Percentiles rank a stretch among this genome's conserved stretches.
Evolutionary conservation across 2,113 vertebrate genomes (phyloP).

Genomic region (Xenopus borealis): DNA sequence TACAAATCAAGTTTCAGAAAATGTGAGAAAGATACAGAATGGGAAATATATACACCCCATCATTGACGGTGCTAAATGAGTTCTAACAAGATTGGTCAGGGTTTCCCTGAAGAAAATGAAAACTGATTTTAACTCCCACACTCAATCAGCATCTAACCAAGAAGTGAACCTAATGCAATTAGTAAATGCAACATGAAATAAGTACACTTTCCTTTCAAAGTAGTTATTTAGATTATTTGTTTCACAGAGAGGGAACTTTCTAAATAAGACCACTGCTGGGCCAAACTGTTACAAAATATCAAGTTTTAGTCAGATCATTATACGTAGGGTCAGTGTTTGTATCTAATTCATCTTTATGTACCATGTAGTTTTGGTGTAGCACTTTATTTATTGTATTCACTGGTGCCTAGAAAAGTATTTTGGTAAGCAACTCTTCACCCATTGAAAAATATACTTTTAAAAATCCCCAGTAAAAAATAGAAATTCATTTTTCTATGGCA

Average conservation of each 20-base stretch:
- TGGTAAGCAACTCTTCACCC: too few relatives aligned
- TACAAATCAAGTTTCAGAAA: conserved; percentile 36
- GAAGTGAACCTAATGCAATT: conserved; percentile 27
- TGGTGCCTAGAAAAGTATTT: too few relatives aligned
- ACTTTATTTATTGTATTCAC: too few relatives aligned
- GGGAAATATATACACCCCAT: conserved; percentile 33
- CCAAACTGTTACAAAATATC: neutral
- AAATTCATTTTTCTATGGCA: too few relatives aligned
- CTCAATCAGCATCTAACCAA: conserved; percentile 33
- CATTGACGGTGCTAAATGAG: conserved; percentile 36
- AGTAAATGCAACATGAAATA: conserved; percentile 36
- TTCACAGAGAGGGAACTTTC: neutral
- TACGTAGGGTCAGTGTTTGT: too few relatives aligned
- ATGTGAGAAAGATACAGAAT: conserved; percentile 8
- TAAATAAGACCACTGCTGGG: conserved; percentile 9
- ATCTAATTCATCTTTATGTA: neutral
- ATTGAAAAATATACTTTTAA: too few relatives aligned
- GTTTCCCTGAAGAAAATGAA: conserved; percentile 25
- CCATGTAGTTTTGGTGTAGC: neutral
- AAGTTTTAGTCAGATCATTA: too few relatives aligned
- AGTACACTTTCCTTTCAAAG: conserved; percentile 18
- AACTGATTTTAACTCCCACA: conserved; percentile 37
- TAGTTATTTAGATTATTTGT: conserved; percentile 19
- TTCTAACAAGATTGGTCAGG: conserved; percentile 40
- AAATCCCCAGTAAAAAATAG: too few relatives aligned